Percentiles rank a stretch among this genome's conserved stretches.
phyloP scores from a whole-genome alignment of 2,888 invertebrate genomes.

The Nomada ruficornis region DNA sequence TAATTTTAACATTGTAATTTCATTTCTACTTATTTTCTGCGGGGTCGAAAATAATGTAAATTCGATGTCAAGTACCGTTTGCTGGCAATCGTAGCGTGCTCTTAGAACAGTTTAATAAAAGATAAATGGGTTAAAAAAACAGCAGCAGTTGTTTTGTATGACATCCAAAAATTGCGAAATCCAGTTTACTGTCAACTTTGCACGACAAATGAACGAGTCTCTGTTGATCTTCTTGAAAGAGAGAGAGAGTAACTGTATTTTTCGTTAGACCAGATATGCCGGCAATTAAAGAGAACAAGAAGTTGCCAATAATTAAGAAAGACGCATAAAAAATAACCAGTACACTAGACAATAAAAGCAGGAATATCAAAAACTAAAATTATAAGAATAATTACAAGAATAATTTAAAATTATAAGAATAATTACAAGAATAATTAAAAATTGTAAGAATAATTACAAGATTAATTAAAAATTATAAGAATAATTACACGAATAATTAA shows the following conservation, averaged over 20 bases:
- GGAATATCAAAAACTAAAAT: too few species aligned
- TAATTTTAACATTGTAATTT: neutral
- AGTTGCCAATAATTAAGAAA: too few species aligned
- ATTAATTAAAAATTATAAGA: too few species aligned
- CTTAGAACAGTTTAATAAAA: conserved; percentile 17
- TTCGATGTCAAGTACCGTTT: neutral
- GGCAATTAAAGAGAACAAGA: neutral
- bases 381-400: too few species aligned
- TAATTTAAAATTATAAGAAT: too few species aligned
- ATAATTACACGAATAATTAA: too few species aligned
- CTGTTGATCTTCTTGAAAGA: conserved; percentile 52
- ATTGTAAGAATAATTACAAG: too few species aligned
- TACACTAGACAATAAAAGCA: too few species aligned
- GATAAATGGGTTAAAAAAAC: conserved; percentile 45
- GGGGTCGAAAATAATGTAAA: neutral
- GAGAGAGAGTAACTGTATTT: conserved; percentile 58
- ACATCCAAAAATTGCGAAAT: conserved; percentile 33
- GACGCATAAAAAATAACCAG: too few species aligned
- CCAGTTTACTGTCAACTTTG: neutral
- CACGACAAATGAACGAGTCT: conserved; percentile 28
- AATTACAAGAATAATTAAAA: too few species aligned
- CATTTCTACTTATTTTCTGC: neutral
- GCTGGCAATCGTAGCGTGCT: neutral
- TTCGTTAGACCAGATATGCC: conserved; percentile 32
- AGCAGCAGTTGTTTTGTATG: neutral